Evolutionary conservation across 2,888 invertebrate species (phyloP), one percentile per base, ranked within the genome.

Genomic region (Scrobipalpa atriplicella): DNA sequence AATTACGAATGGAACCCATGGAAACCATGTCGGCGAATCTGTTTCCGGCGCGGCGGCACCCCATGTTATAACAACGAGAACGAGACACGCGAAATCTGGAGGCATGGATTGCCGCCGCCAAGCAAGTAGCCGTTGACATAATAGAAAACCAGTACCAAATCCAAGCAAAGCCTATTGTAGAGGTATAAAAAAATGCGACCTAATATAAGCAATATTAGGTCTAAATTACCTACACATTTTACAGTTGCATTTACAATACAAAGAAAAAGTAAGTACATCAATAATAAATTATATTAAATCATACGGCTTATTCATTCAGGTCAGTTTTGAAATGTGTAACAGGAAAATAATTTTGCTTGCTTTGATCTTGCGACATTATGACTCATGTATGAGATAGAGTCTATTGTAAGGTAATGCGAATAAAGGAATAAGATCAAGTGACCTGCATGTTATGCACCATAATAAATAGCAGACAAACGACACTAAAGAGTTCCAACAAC

Each of bases 371-470:
- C 21, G 54, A 54, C 54, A 21, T 19, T 19, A 29, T 51, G 18
- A n/a, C 1, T 41, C 18, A 60, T 36, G 21, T 51, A 62, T 16
- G 16, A 69, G 19, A 13, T 58, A 52, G 21, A 6, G 54, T 18
- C 21, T 47, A 16, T 47, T 47, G 47, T 54, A 19, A 21, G 21
- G 54, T 54, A 54, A 54, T n/a, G n/a, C n/a, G n/a, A n/a, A n/a
- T n/a, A n/a, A n/a, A n/a, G n/a, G n/a, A n/a, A n/a, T 21, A 54
- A 21, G 54, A 54, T 21, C 54, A 21, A 54, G 19, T 21, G 21
- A 21, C 21, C 19, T 54, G 54, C 18, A 6, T 21, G 11, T 9
- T 21, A 54, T 47, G 47, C 47, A 16, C 47, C 54, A 8, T 18
- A 54, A 19, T 9, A 52, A 52, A 6, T 8, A 7, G n/a, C n/a